These are phyloP conservation scores for Apotomis betuletana DNA, from an alignment of 2,888 invertebrate genomes.

Conservation along the genomic window DNA sequence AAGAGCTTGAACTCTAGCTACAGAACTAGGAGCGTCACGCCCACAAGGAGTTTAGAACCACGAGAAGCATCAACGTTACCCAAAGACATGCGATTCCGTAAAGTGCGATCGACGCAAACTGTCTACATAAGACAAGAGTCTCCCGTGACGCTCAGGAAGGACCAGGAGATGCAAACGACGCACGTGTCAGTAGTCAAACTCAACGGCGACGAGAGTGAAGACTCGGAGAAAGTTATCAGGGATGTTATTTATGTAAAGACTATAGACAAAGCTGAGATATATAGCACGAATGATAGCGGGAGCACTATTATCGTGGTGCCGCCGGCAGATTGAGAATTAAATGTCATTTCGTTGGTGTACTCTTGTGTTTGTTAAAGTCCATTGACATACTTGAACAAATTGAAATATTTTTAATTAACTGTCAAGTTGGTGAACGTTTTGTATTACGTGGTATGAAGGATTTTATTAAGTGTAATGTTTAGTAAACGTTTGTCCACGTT, in stretches of 20 bases:
- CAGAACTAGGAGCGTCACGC: constrained; percentile 66
- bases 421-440: neutral
- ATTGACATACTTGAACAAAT: constrained; percentile 2
- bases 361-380: constrained; percentile 21
- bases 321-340: constrained; percentile 70
- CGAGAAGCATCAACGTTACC: constrained; percentile 73
- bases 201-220: constrained; percentile 70
- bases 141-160: constrained; percentile 51
- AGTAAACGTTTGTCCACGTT: neutral
- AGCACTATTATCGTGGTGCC: constrained; percentile 77
- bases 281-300: constrained; percentile 69
- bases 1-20: constrained; percentile 71
- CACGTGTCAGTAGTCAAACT: constrained; percentile 74
- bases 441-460: neutral
- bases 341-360: constrained; percentile 9
- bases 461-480: neutral
- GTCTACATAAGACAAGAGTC: constrained; percentile 74
- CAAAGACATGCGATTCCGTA: constrained; percentile 78
- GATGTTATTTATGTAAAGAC: constrained; percentile 69
- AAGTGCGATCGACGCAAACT: constrained; percentile 73
- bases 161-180: constrained; percentile 56
- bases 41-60: constrained; percentile 57
- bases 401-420: constrained; percentile 6
- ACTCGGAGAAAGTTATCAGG: constrained; percentile 61
- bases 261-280: constrained; percentile 70